Conservation (phyloP, 2,888 invertebrate species). For the Cryptus viduatorius region DNA sequence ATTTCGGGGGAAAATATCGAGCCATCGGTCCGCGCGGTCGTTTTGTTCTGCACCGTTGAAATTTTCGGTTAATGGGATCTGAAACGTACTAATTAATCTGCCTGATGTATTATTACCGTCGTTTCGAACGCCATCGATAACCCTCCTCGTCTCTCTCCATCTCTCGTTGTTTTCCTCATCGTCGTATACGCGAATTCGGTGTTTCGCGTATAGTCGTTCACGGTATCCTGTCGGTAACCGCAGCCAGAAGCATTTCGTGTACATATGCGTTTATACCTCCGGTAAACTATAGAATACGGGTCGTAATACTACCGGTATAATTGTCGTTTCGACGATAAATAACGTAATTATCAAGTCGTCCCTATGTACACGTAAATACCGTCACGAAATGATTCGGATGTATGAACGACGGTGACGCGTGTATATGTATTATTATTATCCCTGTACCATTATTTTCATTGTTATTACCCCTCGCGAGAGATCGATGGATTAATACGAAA, state of each 20-base stretch:
- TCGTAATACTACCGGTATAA: background rate
- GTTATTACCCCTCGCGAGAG: background rate
- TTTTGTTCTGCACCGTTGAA: slow-evolving; percentile 16
- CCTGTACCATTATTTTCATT: background rate
- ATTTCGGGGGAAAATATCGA: background rate
- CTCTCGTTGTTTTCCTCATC: background rate
- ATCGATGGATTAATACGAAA: background rate
- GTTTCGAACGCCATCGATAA: slow-evolving; percentile 47
- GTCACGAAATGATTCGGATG: background rate
- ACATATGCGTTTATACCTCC: background rate
- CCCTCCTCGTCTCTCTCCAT: background rate
- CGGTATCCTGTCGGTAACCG: background rate
- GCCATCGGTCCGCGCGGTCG: background rate
- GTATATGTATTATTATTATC: background rate
- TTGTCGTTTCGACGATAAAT: slow-evolving; percentile 29
- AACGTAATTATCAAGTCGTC: slow-evolving; percentile 26
- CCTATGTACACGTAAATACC: background rate
- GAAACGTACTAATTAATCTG: slow-evolving; percentile 51
- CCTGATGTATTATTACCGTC: slow-evolving; percentile 43
- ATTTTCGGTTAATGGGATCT: slow-evolving; percentile 40
- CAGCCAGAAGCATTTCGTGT: slow-evolving; percentile 7
- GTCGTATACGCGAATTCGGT: slow-evolving; percentile 2
- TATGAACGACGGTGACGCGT: background rate
- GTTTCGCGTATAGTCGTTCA: background rate
- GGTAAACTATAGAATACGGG: background rate